Evolutionary conservation across 2,113 vertebrate genomes (phyloP).

Genomic region (Saccopteryx leptura): DNA sequence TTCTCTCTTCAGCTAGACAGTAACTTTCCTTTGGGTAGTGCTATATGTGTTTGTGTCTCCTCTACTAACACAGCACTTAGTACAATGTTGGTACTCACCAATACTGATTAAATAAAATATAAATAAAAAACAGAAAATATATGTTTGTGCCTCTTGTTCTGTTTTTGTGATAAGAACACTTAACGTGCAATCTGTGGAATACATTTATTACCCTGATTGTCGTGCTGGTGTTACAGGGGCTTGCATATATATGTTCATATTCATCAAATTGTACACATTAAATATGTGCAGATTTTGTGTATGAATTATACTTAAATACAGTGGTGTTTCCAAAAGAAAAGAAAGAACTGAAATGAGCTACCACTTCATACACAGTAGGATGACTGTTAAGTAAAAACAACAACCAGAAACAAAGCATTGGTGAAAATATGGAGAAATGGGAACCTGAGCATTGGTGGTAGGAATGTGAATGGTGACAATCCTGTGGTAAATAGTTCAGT

Average conservation of each 20-base stretch:
- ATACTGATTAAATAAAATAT: neutral
- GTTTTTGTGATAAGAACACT: neutral
- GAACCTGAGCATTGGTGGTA: neutral
- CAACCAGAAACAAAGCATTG: neutral
- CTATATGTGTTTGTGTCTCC: neutral
- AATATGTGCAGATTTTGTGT: neutral
- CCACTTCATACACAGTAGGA: neutral
- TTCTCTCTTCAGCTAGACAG: neutral
- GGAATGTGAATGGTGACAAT: neutral
- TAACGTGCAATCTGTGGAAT: neutral
- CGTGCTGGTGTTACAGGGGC: neutral
- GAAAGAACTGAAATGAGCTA: neutral
- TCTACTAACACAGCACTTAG: neutral
- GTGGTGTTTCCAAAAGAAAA: neutral
- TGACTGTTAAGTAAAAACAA: neutral
- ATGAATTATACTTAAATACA: neutral
- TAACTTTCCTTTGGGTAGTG: neutral
- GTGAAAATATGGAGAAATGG: neutral
- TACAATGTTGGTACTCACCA: neutral
- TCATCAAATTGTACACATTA: neutral
- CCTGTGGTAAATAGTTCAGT: neutral
- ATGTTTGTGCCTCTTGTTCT: neutral
- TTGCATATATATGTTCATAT: neutral
- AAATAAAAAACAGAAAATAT: neutral
- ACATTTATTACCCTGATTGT: neutral